Conservation (phyloP, 1,140 invertebrate genomes). For the Tribolium madens region DNA sequence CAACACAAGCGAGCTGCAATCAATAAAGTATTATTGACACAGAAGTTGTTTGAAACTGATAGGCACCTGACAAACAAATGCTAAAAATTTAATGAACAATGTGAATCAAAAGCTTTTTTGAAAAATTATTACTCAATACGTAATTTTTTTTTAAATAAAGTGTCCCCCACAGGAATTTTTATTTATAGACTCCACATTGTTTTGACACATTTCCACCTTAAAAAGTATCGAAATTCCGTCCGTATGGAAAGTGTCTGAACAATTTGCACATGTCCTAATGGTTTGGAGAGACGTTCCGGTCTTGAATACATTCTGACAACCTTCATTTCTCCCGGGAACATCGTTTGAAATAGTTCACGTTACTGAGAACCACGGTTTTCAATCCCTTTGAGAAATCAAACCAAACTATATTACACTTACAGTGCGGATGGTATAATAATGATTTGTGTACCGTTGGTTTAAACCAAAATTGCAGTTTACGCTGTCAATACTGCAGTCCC, state of each 20-base stretch:
- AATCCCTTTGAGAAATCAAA: constrained; percentile 30
- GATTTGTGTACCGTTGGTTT: constrained; percentile 22
- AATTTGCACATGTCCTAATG: constrained; percentile 37
- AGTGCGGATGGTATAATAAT: constrained; percentile 27
- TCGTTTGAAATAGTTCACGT: constrained; percentile 31
- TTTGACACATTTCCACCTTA: constrained; percentile 9
- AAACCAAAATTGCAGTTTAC: constrained; percentile 12
- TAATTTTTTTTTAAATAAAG: no score
- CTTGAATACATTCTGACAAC: constrained; percentile 29
- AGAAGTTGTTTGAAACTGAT: no score
- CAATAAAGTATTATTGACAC: no score
- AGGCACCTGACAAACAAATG: no score
- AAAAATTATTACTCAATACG: no score
- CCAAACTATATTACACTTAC: constrained; percentile 37
- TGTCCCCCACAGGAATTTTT: not conserved
- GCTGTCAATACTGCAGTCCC: not conserved
- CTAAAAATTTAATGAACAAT: no score
- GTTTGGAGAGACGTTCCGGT: constrained; percentile 10
- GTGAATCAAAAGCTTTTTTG: no score
- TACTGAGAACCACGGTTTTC: constrained; percentile 31
- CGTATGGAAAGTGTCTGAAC: constrained; percentile 26
- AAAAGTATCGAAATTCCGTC: not conserved
- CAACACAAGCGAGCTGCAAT: no score
- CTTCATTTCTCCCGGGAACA: constrained; percentile 23
- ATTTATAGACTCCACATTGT: constrained; percentile 9